Base-by-base conservation (phyloP, 2,113 vertebrate genomes). In the Trinectes maculatus region DNA sequence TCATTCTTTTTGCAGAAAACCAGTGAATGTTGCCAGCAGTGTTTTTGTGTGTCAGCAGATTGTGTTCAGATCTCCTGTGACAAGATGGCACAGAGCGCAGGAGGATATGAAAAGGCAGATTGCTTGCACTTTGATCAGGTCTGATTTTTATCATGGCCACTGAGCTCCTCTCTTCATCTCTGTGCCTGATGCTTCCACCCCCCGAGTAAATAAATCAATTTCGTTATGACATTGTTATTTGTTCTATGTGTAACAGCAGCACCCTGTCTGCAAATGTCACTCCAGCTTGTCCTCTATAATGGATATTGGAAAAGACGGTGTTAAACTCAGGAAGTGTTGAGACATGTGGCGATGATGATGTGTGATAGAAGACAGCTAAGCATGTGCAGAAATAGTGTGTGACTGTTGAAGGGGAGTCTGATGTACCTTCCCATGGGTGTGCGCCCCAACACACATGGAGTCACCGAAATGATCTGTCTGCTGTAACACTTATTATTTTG, bases 61-160 rank as follows among this genome's bases (percentile, higher is more conserved):
- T 1, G 2, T 26, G 49, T 31, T 29, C 18, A n/a, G 54, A 66
- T 59, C 52, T 71, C 15, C 29, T 19, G 47, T n/a, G 37, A 22
- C 40, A 36, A 24, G 8, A 15, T 7, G 25, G 8, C 19, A 26
- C 34, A 31, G 37, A 49, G 42, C 39, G 47, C n/a, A 18, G 48
- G 43, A 69, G 63, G 54, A 84, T 62, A 72, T 60, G 39, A 80
- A 73, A 51, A 47, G 57, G 19, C 31, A 68, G 73, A 67, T 53
- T 58, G 68, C 44, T 59, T 61, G 26, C 37, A 65, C 65, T 73
- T 77, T 77, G 61, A 79, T 81, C 72, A 69, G 47, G 11, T 39
- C 43, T 0, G 33, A 42, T 63, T 57, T 54, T 10, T 21, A 44
- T 62, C 15, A 19, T 46, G 28, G 39, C 42, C 54, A 59, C 36